These are phyloP conservation scores for Microtus pennsylvanicus DNA, from an alignment of 2,113 vertebrate species.

Conservation along the genomic window DNA sequence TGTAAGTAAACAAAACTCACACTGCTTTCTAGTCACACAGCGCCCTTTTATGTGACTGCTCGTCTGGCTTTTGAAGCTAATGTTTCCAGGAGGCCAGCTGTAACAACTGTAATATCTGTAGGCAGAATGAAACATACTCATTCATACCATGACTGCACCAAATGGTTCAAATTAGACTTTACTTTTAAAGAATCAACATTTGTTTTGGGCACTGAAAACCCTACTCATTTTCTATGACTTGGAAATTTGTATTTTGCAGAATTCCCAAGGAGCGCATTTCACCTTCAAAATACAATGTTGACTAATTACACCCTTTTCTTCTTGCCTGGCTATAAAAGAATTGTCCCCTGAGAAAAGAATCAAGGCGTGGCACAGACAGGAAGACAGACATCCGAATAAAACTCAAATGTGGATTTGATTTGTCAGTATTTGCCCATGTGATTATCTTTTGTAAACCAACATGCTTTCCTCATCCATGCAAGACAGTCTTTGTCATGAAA, in stretches of 20 bases:
- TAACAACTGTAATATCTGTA: slow-evolving; percentile 73
- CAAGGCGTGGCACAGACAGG: neutral
- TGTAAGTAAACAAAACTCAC: slow-evolving; percentile 66
- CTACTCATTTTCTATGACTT: slow-evolving; percentile 78
- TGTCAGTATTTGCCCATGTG: slow-evolving; percentile 31
- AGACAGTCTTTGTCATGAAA: slow-evolving; percentile 1
- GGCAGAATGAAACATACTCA: slow-evolving; percentile 71
- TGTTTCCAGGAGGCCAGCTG: slow-evolving; percentile 74
- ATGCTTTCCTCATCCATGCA: slow-evolving; percentile 27
- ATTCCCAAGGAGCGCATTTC: slow-evolving; percentile 78
- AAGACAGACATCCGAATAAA: slow-evolving; percentile 28
- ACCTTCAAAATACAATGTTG: slow-evolving; percentile 71
- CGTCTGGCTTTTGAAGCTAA: slow-evolving; percentile 70
- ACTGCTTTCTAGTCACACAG: neutral
- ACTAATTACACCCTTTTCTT: slow-evolving; percentile 41
- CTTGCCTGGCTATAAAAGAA: neutral
- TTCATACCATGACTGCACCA: slow-evolving; percentile 67
- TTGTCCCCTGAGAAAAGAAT: neutral
- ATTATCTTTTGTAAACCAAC: slow-evolving; percentile 40
- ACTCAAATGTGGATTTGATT: neutral
- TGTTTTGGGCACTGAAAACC: slow-evolving; percentile 82
- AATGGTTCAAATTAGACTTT: slow-evolving; percentile 73
- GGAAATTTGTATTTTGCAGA: slow-evolving; percentile 71
- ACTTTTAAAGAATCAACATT: slow-evolving; percentile 73
- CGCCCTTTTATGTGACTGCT: slow-evolving; percentile 57